A percentile compares a stretch with the other conserved stretches of the same genome.
These are phyloP conservation scores for Stratiolaelaps scimitus DNA, from an alignment of 1,140 invertebrate species.

Conservation along the genomic window DNA sequence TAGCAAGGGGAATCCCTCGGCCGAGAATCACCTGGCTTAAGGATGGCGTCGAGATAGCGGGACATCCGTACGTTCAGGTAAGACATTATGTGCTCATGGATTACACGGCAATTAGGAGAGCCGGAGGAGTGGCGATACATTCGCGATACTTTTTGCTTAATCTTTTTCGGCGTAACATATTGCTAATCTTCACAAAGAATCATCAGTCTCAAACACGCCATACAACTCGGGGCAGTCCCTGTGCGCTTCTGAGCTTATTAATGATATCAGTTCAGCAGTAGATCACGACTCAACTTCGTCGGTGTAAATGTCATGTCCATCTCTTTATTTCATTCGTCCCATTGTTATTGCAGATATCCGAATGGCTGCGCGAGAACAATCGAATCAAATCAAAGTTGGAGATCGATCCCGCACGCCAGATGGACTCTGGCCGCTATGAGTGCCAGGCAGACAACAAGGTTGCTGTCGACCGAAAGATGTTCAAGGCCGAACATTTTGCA, in stretches of 20 bases:
- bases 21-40: constrained; percentile 53
- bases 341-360: constrained; percentile 54
- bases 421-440: constrained; percentile 53
- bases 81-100: constrained; percentile 37
- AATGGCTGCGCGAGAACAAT: constrained; percentile 63
- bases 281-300: too few species aligned
- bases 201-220: too few species aligned
- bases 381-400: constrained; percentile 79
- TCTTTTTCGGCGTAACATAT: too few species aligned
- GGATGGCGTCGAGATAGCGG: constrained; percentile 64
- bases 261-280: too few species aligned
- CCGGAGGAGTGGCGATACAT: too few species aligned
- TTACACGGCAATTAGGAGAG: too few species aligned
- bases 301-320: too few species aligned
- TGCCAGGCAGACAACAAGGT: constrained; percentile 34
- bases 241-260: too few species aligned
- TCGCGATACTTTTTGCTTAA: too few species aligned
- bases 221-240: too few species aligned
- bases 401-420: constrained; percentile 72
- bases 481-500: neutral
- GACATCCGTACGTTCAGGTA: constrained; percentile 71
- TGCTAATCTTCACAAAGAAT: too few species aligned
- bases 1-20: constrained; percentile 65
- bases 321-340: too few species aligned
- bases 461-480: constrained; percentile 12